A percentile compares a stretch with the other conserved stretches of the same genome.
These are phyloP conservation scores for Rhamphomyia laevipes DNA, from an alignment of 2,888 invertebrate genomes.

Conservation along the genomic window DNA sequence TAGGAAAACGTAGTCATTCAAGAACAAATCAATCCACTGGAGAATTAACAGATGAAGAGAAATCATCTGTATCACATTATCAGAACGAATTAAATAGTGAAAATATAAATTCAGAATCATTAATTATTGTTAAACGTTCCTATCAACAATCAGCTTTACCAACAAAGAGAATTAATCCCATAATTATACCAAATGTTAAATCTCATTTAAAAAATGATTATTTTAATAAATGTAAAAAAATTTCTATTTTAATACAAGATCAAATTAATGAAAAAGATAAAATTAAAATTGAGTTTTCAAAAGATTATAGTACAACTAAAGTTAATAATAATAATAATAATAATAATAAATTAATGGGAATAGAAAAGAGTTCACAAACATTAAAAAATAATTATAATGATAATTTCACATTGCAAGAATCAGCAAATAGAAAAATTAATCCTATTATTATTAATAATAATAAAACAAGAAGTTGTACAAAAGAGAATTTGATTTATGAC, in stretches of 20 bases:
- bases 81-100: background rate
- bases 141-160: background rate
- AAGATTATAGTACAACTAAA: background rate
- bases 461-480: no score
- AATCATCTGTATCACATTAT: background rate
- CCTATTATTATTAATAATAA: no score
- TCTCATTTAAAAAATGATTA: background rate
- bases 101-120: background rate
- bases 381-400: background rate
- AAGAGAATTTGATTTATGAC: no score
- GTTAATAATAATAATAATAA: background rate
- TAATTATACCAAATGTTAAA: background rate
- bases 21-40: no score
- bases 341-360: background rate
- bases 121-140: background rate
- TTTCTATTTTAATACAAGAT: background rate
- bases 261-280: background rate
- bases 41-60: background rate
- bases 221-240: background rate
- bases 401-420: no score
- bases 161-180: background rate
- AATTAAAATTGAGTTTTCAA: background rate
- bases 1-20: no score
- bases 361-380: background rate
- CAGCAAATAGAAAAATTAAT: no score